Evolutionary conservation across 2,888 invertebrate genomes (phyloP).

Genomic region (Thymelicus lineola): DNA sequence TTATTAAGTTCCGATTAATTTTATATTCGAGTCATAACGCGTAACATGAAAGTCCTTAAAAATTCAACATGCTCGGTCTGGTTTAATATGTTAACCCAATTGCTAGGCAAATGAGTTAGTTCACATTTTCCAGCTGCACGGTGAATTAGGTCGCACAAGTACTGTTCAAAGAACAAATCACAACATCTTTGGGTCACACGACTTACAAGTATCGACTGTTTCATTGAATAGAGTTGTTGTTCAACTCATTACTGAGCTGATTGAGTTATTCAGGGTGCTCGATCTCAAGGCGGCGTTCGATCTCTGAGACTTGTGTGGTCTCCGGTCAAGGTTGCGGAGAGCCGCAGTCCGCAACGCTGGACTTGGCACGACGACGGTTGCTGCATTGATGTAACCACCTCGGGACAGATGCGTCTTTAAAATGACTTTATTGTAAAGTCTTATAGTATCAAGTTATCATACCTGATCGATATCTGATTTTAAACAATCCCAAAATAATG

Average conservation of each 20-base stretch:
- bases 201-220: conserved; percentile 11
- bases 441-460: no score
- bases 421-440: no score
- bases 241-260: background rate
- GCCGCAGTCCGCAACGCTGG: conserved; percentile 65
- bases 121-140: conserved; percentile 15
- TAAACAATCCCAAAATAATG: no score
- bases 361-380: conserved; percentile 72
- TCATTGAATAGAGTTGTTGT: conserved; percentile 12
- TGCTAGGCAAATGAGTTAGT: conserved; percentile 21
- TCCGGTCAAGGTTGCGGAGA: conserved; percentile 78
- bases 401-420: background rate
- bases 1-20: background rate
- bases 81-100: conserved; percentile 19
- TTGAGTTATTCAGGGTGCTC: conserved; percentile 1
- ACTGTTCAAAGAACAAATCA: conserved; percentile 9
- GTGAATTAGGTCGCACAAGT: conserved; percentile 18
- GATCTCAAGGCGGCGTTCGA: conserved; percentile 25
- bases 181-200: conserved; percentile 18
- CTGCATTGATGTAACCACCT: conserved; percentile 42
- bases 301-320: conserved; percentile 43
- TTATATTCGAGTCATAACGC: background rate
- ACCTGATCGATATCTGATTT: no score
- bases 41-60: background rate
- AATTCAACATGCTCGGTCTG: background rate